Percentiles rank a stretch among this genome's conserved stretches.
These are phyloP conservation scores for Sebastes nivosus DNA, from an alignment of 2,797 vertebrate genomes.

Conservation along the genomic window DNA sequence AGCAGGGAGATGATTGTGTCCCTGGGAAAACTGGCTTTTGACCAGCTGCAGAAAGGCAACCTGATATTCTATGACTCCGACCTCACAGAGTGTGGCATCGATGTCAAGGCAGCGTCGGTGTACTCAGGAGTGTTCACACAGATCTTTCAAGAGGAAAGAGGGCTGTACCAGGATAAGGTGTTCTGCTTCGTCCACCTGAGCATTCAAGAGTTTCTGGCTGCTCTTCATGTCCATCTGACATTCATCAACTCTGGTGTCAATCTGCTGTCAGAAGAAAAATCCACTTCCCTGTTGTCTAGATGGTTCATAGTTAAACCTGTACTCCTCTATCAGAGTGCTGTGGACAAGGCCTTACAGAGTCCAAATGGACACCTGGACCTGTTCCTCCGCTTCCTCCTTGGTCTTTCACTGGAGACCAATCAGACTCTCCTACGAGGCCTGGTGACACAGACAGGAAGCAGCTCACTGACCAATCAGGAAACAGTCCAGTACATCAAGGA, in stretches of 20 bases:
- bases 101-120: slow-evolving; percentile 1
- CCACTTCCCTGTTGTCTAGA: neutral
- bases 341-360: slow-evolving; percentile 44
- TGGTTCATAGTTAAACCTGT: accelerated
- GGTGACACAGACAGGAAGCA: neutral
- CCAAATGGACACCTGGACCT: slow-evolving; percentile 50
- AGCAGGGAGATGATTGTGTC: neutral
- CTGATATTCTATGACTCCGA: slow-evolving; percentile 38
- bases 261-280: slow-evolving; percentile 7
- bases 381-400: slow-evolving; percentile 50
- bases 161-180: slow-evolving; percentile 10
- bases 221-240: slow-evolving; percentile 45
- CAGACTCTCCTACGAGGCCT: slow-evolving; percentile 18
- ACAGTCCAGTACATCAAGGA: slow-evolving; percentile 20
- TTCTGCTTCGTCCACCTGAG: slow-evolving; percentile 54
- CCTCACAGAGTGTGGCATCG: slow-evolving; percentile 13
- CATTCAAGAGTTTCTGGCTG: slow-evolving; percentile 52
- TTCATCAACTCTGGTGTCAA: slow-evolving; percentile 31
- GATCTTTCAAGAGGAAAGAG: slow-evolving; percentile 30
- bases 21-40: neutral
- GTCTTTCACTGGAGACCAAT: slow-evolving; percentile 36
- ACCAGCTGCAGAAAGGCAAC: slow-evolving; percentile 5
- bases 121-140: slow-evolving; percentile 55
- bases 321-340: neutral
- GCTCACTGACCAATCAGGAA: neutral